Conservation (phyloP, 2,113 vertebrate species). For the Pipra filicauda region DNA sequence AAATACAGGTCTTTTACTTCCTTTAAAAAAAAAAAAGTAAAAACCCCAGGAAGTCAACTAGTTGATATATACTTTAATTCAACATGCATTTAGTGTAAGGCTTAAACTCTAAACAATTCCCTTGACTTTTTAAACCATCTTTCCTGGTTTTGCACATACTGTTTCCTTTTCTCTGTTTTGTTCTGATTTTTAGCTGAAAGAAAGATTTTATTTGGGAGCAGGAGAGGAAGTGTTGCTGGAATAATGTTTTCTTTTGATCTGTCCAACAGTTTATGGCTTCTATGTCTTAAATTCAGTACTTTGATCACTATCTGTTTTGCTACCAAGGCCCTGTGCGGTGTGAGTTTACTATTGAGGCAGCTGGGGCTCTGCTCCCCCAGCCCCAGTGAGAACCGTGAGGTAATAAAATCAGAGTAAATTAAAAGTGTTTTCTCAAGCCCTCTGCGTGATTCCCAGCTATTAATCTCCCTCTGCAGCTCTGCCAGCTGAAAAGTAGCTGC, state of each 20-base stretch:
- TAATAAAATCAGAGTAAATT: conserved; percentile 12
- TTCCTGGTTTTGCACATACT: not conserved
- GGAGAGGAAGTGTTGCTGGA: not conserved
- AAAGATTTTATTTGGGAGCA: not conserved
- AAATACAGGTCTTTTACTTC: not conserved
- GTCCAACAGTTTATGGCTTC: not conserved
- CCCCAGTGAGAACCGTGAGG: not conserved
- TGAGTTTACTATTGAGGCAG: not conserved
- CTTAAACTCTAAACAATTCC: not conserved
- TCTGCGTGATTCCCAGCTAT: not conserved
- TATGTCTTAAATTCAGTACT: conserved; percentile 7
- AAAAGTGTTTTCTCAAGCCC: not conserved
- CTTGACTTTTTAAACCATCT: not conserved
- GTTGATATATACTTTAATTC: not conserved
- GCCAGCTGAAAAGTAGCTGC: not conserved
- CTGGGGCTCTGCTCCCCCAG: not conserved
- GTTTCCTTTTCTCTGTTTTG: not conserved
- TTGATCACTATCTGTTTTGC: conserved; percentile 24
- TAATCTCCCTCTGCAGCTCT: not conserved
- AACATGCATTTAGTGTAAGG: not conserved
- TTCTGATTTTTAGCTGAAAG: not conserved
- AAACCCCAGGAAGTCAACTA: not conserved
- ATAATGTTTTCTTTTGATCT: conserved; percentile 31
- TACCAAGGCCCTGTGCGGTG: not conserved
- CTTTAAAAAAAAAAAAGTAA: not conserved